Evolutionary conservation across 2,113 vertebrate species (phyloP).

Genomic region (Phalacrocorax brasilianus): DNA sequence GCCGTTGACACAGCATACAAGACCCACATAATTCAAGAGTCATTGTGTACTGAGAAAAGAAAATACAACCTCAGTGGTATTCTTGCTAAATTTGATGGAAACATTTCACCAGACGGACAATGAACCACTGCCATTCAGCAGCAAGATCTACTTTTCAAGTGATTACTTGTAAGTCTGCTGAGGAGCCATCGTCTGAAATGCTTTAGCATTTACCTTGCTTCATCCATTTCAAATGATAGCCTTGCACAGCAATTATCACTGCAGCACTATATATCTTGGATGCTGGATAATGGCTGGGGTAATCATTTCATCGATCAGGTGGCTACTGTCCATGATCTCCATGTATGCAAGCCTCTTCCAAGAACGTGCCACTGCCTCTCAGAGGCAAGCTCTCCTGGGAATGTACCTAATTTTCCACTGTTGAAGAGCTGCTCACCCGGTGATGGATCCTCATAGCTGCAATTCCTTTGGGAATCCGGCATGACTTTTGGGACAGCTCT

Average conservation of each 20-base stretch:
- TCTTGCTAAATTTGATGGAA: background rate
- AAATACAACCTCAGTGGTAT: background rate
- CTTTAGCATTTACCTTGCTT: background rate
- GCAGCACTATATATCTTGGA: background rate
- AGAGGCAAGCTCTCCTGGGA: background rate
- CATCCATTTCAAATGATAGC: background rate
- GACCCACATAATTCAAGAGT: background rate
- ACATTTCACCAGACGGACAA: background rate
- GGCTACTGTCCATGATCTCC: background rate
- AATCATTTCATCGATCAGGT: background rate
- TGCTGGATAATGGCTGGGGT: background rate
- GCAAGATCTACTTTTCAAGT: background rate
- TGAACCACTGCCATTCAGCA: background rate
- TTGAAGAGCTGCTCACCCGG: background rate
- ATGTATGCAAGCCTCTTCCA: background rate
- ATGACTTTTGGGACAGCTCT: background rate
- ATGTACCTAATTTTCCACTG: background rate
- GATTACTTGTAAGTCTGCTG: background rate
- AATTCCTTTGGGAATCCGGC: background rate
- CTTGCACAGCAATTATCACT: background rate
- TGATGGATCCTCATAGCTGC: background rate
- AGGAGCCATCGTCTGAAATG: background rate
- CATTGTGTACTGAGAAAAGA: background rate
- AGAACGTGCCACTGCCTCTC: background rate
- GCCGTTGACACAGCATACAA: background rate